Evolutionary conservation across 92 coral and sea anemone genomes (phyloP).

Genomic region (Montipora capitata): DNA sequence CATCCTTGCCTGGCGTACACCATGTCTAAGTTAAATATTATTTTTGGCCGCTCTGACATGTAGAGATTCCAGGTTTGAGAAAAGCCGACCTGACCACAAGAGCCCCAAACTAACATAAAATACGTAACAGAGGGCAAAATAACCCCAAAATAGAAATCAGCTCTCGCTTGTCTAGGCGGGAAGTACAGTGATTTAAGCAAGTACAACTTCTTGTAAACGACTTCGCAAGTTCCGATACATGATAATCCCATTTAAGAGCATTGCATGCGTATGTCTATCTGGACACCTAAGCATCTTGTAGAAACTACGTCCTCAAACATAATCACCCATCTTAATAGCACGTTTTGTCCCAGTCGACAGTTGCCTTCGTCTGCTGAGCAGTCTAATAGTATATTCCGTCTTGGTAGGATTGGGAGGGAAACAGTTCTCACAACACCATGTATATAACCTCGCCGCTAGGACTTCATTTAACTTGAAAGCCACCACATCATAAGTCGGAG

Average conservation of each 20-base stretch:
- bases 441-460: constrained; percentile 1
- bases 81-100: neutral
- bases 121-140: neutral
- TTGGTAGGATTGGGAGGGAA: constrained; percentile 29
- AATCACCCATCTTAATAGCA: constrained; percentile 10
- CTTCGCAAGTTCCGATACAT: too few relatives aligned
- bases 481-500: constrained; percentile 41
- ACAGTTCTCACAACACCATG: constrained; percentile 5
- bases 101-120: neutral
- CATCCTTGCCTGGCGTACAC: too few relatives aligned
- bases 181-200: neutral
- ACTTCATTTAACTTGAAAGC: neutral
- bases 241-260: too few relatives aligned
- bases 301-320: too few relatives aligned
- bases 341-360: neutral
- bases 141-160: neutral
- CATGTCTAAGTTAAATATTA: too few relatives aligned
- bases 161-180: constrained; percentile 1
- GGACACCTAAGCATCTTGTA: too few relatives aligned
- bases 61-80: constrained; percentile 1
- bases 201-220: neutral
- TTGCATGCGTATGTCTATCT: too few relatives aligned
- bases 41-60: neutral
- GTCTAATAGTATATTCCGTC: neutral
- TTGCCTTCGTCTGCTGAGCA: neutral